Base-by-base conservation (phyloP, 1,140 invertebrate species). In the Platyura marginata region DNA sequence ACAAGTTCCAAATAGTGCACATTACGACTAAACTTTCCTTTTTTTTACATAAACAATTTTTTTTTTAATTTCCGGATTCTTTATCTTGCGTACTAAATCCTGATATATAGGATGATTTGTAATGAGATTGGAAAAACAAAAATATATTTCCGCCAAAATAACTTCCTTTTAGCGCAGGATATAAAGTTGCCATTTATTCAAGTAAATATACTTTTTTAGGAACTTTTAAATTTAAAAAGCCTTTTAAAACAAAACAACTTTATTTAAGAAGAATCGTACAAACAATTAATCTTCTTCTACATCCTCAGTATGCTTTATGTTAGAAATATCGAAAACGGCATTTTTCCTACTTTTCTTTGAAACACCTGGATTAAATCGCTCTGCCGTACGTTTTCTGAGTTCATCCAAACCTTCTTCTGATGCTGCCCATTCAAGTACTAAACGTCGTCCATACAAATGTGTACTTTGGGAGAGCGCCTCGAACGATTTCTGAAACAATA, bases 371-470 rank as follows among this genome's bases (percentile, higher is more conserved):
- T 56, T 68, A 51, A 77, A 88, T 47, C 78, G 70, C 53, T 81
- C 67, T 0, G 86, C 85, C 0, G 89, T 92, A 50, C 86, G 76
- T 64, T 82, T 84, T 44, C 89, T 68, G n/a, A 95, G 64, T 46
- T 79, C 69, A 15, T 81, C 75, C 3, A 95, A 64, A 47, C 76
- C 72, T 51, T 90, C 82, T 25, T 79, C 79, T n/a, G 75, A 69
- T 32, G 81, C 72, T 0, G 94, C 93, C 95, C 95, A 98, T 70
- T 99, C 94, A 16, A 98, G 64, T 0, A 96, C 91, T 47, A 98
- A 65, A 33, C 93, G 71, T 50, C 95, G 70, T 3, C 93, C 94
- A 59, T 93, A 98, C 60, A 98, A 81, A 74, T 98, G 95, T 47
- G 95, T 98, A 52, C 91, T 96, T 59, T 91, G 86, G 50, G 80